A percentile compares a stretch with the other conserved stretches of the same genome.
Evolutionary conservation across 2,113 vertebrate species (phyloP).

Genomic region (Nerophis ophidion): DNA sequence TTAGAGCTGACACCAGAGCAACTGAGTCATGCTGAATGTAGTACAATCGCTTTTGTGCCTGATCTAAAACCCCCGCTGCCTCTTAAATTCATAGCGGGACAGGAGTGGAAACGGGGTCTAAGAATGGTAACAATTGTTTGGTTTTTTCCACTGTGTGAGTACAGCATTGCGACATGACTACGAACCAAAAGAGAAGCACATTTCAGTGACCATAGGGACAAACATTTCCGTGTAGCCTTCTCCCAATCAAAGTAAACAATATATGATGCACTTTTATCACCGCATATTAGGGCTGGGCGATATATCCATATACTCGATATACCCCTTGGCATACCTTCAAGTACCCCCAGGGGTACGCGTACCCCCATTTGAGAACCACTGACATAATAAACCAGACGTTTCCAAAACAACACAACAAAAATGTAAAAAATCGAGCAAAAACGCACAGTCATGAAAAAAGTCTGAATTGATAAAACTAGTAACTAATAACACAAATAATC

Average conservation of each 20-base stretch:
- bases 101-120: slow-evolving; percentile 32
- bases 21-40: slow-evolving; percentile 72
- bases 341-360: too few relatives aligned
- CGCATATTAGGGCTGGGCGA: too few relatives aligned
- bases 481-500: too few relatives aligned
- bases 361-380: too few relatives aligned
- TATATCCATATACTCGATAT: too few relatives aligned
- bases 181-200: slow-evolving; percentile 38
- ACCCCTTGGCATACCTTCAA: too few relatives aligned
- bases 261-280: too few relatives aligned
- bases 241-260: slow-evolving; percentile 11
- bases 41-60: slow-evolving; percentile 66
- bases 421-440: too few relatives aligned
- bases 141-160: slow-evolving; percentile 51
- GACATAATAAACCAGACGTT: too few relatives aligned
- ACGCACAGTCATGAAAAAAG: too few relatives aligned
- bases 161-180: slow-evolving; percentile 42
- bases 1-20: slow-evolving; percentile 67
- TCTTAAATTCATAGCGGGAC: slow-evolving; percentile 42
- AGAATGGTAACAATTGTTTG: slow-evolving; percentile 45
- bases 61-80: slow-evolving; percentile 56
- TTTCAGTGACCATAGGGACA: slow-evolving; percentile 28
- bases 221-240: slow-evolving; percentile 14
- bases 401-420: too few relatives aligned
- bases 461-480: too few relatives aligned